Percentiles rank a stretch among this genome's conserved stretches.
Conservation (phyloP, 2,797 vertebrate species). For the Pipistrellus kuhlii region DNA sequence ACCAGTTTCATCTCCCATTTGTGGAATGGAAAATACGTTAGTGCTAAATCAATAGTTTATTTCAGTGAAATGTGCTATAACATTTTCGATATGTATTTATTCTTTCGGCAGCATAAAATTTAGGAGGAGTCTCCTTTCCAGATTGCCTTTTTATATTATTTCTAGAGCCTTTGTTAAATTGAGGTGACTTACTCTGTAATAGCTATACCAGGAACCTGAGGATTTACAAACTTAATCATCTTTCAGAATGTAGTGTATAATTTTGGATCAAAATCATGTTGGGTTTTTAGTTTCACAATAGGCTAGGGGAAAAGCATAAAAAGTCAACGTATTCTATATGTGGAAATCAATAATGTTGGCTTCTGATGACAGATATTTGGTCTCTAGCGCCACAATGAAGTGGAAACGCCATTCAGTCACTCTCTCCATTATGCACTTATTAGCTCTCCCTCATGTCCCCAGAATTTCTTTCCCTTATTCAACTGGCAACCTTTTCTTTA, state of each 20-base stretch:
- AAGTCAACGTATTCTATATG: not conserved
- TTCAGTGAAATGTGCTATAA: not conserved
- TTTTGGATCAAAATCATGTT: not conserved
- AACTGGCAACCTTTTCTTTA: not conserved
- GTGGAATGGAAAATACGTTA: slow-evolving; percentile 35
- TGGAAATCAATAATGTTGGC: not conserved
- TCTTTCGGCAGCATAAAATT: not conserved
- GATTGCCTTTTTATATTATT: not conserved
- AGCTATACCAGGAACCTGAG: not conserved
- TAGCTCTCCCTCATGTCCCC: not conserved
- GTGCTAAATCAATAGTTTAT: slow-evolving; percentile 7
- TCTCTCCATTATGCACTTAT: no score
- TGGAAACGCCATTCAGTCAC: not conserved
- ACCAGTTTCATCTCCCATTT: not conserved
- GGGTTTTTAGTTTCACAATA: slow-evolving; percentile 4
- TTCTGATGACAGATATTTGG: not conserved
- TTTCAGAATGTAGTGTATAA: not conserved
- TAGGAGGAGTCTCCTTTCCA: not conserved
- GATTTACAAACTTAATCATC: not conserved
- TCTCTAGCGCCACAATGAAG: not conserved
- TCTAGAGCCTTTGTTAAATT: not conserved
- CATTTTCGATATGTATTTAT: not conserved
- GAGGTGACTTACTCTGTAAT: not conserved
- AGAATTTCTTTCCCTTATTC: not conserved
- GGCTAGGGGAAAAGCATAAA: not conserved